Evolutionary conservation across 2,888 invertebrate species (phyloP), one percentile per base, ranked within the genome.

Genomic region (Uloborus plumipes): DNA sequence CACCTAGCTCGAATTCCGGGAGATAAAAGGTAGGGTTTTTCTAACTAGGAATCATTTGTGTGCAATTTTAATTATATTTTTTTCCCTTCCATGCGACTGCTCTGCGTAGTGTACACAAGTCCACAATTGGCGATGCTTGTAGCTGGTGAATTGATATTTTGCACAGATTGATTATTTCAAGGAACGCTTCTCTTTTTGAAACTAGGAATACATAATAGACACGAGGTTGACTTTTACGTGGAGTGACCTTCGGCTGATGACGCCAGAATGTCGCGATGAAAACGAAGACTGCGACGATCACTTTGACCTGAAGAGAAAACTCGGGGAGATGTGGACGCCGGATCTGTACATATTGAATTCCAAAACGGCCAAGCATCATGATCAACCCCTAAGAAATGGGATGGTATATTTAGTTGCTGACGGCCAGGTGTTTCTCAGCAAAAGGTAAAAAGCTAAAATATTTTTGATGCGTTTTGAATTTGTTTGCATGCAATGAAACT

Each of bases 281-380:
- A 20, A 22, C 6, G 7, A 15, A 26, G 77, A 72, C 39, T 84
- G 84, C 50, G 71, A 71, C 26, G 79, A 79, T 22, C 71, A 71
- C 14, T 79, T 71, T 20, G 84, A 84, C 50, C 39, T 84, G 59
- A 78, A 77, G 31, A 65, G 20, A 15, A n/a, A 53, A 2, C 15
- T 50, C 18, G 31, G 55, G 9, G 50, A 61, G 0, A 31, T 84
- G n/a, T 84, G 84, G 84, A 71, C 59, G 7, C 84, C 84, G 15
- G 84, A 84, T 47, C 61, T 84, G 20, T 79, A 75, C 49, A 74
- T 84, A 18, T 49, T 84, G 18, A 79, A 84, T 22, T 69, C 79
- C 6, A 79, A 67, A 47, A 69, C 67, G 13, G 79, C 73, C 1
- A 71, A 49, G 15, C 49, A 70, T n/a, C 79, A 84, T 51, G 75